These are phyloP conservation scores for Dinocampus coccinellae DNA, from an alignment of 2,888 invertebrate species.

Conservation along the genomic window DNA sequence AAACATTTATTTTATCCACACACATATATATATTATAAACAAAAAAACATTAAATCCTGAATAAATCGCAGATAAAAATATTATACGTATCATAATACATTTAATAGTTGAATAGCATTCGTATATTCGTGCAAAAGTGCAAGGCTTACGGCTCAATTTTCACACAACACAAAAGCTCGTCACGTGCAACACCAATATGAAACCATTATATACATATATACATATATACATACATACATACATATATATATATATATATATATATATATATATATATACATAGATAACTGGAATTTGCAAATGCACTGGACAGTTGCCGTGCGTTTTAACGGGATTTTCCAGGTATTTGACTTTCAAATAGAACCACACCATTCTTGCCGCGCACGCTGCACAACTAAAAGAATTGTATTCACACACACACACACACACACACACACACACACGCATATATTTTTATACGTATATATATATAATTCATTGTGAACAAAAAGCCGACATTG, in stretches of 20 bases:
- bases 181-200: neutral
- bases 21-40: no score
- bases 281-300: neutral
- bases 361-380: neutral
- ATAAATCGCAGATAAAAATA: no score
- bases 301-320: slow-evolving; percentile 16
- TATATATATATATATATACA: neutral
- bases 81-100: no score
- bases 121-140: no score
- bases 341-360: slow-evolving; percentile 36
- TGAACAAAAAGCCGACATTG: slow-evolving; percentile 9
- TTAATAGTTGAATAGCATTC: no score
- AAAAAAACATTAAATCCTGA: no score
- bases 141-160: neutral
- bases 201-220: neutral
- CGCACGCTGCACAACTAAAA: neutral
- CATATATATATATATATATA: neutral
- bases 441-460: no score
- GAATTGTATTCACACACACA: no score
- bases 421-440: no score
- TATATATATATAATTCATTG: neutral
- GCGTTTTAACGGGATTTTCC: slow-evolving; percentile 29
- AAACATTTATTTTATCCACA: no score
- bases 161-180: neutral
- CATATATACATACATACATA: neutral